Percentiles rank a stretch among this genome's conserved stretches.
phyloP scores from a whole-genome alignment of 2,888 invertebrate genomes.

The Cyclophora punctaria region DNA sequence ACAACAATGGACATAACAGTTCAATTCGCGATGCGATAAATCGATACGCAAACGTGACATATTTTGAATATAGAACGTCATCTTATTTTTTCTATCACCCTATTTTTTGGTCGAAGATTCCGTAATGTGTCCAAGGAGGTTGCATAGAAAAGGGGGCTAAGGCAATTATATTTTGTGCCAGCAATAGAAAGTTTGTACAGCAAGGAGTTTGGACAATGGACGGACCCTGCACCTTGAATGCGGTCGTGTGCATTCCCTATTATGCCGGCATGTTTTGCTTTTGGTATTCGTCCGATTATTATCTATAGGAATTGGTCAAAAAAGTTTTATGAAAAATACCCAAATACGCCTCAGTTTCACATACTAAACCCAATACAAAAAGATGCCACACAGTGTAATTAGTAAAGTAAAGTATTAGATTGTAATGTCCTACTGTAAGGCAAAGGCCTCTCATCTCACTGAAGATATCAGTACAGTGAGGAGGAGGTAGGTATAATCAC shows the following conservation, averaged over 20 bases:
- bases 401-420: no score
- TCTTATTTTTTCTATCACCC: constrained; percentile 37
- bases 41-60: constrained; percentile 66
- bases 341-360: no score
- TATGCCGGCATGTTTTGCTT: constrained; percentile 48
- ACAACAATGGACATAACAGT: constrained; percentile 38
- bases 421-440: no score
- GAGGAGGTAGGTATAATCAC: no score
- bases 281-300: constrained; percentile 37
- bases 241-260: constrained; percentile 55
- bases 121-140: constrained; percentile 22
- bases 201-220: constrained; percentile 51
- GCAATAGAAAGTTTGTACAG: constrained; percentile 36
- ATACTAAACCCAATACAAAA: no score
- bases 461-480: no score
- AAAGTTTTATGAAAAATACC: no score
- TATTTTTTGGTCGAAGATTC: constrained; percentile 28
- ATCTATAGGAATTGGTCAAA: constrained; percentile 18
- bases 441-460: no score
- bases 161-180: constrained; percentile 66
- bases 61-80: constrained; percentile 69
- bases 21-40: constrained; percentile 56
- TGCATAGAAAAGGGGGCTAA: constrained; percentile 53
- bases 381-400: no score
- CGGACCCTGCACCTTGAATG: constrained; percentile 46